These are phyloP conservation scores for Bombus haemorrhoidalis DNA, from an alignment of 1,140 invertebrate species.

Conservation along the genomic window DNA sequence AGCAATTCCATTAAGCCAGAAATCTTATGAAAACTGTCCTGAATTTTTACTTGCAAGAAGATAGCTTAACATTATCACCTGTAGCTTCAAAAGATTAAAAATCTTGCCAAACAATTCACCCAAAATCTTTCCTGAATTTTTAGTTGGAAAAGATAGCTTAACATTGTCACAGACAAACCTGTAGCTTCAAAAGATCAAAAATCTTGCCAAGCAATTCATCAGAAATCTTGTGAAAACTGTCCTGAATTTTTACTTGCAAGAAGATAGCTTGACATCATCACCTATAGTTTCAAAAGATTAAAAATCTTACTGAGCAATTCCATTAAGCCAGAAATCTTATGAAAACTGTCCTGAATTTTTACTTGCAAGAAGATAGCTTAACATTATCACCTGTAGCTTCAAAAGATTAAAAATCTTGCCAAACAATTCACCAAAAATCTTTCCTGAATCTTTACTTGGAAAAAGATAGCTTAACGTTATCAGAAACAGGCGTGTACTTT, in stretches of 20 bases:
- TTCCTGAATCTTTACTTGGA: neutral
- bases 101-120: no score
- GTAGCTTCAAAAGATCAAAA: neutral
- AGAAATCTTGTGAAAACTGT: no score
- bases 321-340: neutral
- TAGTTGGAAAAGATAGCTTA: no score
- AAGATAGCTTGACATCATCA: neutral
- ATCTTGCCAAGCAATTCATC: neutral
- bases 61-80: neutral
- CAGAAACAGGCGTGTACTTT: fast-evolving
- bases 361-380: neutral
- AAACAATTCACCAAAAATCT: neutral
- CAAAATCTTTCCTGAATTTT: no score
- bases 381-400: no score
- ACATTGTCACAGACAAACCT: no score
- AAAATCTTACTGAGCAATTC: neutral
- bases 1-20: neutral
- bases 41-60: neutral
- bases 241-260: neutral
- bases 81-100: neutral
- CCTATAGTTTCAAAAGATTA: no score
- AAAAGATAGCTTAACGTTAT: neutral
- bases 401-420: no score
- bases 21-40: fast-evolving
- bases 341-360: no score